phyloP scores from a whole-genome alignment of 1,140 invertebrate genomes.

The Scaptomyza montana region DNA sequence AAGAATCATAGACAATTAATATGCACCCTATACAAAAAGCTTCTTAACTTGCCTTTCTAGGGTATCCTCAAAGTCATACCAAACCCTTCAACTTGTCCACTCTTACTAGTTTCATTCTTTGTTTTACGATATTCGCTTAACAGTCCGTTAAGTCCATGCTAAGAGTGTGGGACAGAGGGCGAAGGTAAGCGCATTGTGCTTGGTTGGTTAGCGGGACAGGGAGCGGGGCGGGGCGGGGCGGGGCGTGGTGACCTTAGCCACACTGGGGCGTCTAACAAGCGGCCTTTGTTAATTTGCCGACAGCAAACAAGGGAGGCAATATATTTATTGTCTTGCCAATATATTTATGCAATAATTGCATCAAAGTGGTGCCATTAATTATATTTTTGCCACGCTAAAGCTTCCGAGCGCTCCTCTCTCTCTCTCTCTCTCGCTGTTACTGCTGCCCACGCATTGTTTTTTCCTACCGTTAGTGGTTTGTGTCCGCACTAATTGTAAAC shows the following conservation, averaged over 20 bases:
- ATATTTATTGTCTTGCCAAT: conserved; percentile 77
- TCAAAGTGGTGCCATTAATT: conserved; percentile 77
- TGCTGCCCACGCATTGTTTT: conserved; percentile 22
- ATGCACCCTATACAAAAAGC: too few relatives aligned
- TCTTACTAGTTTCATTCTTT: conserved; percentile 5
- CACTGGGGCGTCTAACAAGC: conserved; percentile 38
- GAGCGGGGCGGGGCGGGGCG: neutral
- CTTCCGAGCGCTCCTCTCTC: neutral
- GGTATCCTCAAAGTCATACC: neutral
- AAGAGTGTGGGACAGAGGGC: conserved; percentile 4
- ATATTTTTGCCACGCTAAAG: conserved; percentile 60
- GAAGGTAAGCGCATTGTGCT: neutral
- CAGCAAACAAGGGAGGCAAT: conserved; percentile 52
- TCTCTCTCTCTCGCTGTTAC: neutral
- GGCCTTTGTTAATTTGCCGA: conserved; percentile 72
- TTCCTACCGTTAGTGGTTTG: conserved; percentile 48
- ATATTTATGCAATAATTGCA: conserved; percentile 81
- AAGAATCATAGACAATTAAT: neutral
- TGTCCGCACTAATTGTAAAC: conserved; percentile 20
- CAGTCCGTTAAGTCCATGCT: conserved; percentile 36
- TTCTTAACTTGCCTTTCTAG: too few relatives aligned
- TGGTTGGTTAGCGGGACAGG: too few relatives aligned
- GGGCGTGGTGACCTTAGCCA: conserved; percentile 28
- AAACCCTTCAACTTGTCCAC: neutral
- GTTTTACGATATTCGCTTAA: conserved; percentile 35